These are phyloP conservation scores for Tapirus terrestris DNA, from an alignment of 2,113 vertebrate species.

Conservation along the genomic window DNA sequence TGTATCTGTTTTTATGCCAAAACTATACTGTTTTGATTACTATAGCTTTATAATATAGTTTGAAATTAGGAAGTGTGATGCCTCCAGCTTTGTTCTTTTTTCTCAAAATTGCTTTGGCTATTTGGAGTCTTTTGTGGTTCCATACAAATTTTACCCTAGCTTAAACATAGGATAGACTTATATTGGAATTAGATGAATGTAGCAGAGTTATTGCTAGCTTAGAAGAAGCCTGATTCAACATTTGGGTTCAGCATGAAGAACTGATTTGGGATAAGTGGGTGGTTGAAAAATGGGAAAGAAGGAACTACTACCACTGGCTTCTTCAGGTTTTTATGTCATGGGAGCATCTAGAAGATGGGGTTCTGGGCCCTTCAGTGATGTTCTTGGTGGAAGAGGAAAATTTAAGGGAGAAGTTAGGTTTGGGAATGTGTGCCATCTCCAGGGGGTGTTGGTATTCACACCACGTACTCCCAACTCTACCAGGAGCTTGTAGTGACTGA, in stretches of 20 bases:
- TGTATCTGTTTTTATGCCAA: background rate
- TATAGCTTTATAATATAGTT: background rate
- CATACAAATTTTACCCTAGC: background rate
- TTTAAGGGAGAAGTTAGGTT: background rate
- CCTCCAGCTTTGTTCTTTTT: background rate
- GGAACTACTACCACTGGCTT: background rate
- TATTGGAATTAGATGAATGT: background rate
- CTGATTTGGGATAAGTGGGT: background rate
- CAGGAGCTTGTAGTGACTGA: background rate
- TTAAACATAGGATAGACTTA: conserved; percentile 19
- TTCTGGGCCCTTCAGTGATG: background rate
- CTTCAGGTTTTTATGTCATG: background rate
- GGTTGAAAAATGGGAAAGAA: background rate
- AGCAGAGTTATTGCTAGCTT: background rate
- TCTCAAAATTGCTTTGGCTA: background rate
- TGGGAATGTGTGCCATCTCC: background rate
- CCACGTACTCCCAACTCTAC: background rate
- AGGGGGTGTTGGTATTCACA: background rate
- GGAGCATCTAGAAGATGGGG: background rate
- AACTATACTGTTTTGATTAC: background rate
- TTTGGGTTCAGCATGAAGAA: background rate
- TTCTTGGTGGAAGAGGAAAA: background rate
- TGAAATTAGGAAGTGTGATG: background rate
- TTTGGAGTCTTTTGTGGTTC: background rate
- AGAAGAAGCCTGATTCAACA: background rate